These are phyloP conservation scores for Trachemys scripta DNA, from an alignment of 2,113 vertebrate species.

Conservation along the genomic window DNA sequence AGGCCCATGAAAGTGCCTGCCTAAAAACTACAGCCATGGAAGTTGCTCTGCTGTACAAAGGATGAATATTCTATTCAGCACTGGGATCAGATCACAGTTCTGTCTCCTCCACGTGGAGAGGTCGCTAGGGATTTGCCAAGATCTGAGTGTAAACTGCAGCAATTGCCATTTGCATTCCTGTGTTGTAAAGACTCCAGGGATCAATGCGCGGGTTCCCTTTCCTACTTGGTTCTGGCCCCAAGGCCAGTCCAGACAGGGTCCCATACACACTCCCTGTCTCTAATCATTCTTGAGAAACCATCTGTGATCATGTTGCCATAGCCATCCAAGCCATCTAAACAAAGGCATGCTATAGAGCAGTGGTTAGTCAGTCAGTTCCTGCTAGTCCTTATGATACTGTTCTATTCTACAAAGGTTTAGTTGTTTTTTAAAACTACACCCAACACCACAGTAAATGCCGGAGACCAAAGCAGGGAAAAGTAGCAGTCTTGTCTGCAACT, in stretches of 20 bases:
- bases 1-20: not conserved
- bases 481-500: fast-evolving
- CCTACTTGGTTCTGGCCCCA: not conserved
- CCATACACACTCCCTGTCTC: not conserved
- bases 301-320: not conserved
- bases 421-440: not conserved
- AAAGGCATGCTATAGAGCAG: not conserved
- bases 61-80: not conserved
- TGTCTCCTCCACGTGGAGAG: fast-evolving
- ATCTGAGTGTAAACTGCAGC: fast-evolving
- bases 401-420: fast-evolving
- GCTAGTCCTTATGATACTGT: not conserved
- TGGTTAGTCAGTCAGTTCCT: not conserved
- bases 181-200: not conserved
- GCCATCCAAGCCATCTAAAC: not conserved
- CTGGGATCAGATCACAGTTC: fast-evolving
- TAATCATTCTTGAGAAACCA: not conserved
- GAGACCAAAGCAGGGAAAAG: not conserved
- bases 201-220: not conserved
- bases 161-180: not conserved
- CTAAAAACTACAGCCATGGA: not conserved
- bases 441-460: fast-evolving
- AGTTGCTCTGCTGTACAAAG: fast-evolving
- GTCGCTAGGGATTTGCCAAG: fast-evolving
- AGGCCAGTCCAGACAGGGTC: not conserved